phyloP scores from a whole-genome alignment of 2,797 vertebrate species.

The Acipenser ruthenus region DNA sequence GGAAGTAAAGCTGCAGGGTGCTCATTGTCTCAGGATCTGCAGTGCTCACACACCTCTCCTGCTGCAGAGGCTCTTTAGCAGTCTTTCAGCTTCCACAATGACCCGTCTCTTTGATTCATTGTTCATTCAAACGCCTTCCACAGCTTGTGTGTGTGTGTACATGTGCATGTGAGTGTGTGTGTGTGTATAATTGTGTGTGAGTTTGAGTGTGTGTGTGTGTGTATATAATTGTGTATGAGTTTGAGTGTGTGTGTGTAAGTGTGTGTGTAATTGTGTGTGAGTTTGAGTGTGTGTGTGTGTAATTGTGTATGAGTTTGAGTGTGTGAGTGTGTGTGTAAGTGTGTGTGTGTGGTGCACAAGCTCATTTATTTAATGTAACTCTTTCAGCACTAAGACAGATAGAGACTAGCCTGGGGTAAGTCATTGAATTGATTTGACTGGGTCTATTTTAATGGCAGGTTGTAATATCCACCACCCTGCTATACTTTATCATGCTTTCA shows the following conservation, averaged over 20 bases:
- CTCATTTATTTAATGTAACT: too few relatives aligned
- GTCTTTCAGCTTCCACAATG: conserved; percentile 2
- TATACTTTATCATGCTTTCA: too few relatives aligned
- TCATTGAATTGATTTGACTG: too few relatives aligned
- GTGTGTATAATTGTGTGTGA: background rate
- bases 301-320: conserved; percentile 2
- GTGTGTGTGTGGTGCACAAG: background rate
- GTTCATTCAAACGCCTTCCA: too few relatives aligned
- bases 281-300: conserved; percentile 1
- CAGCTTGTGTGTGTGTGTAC: background rate
- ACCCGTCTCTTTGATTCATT: background rate
- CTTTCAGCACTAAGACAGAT: too few relatives aligned
- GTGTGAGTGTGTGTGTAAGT: conserved; percentile 8
- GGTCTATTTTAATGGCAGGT: too few relatives aligned
- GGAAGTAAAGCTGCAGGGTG: background rate
- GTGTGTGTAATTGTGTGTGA: background rate
- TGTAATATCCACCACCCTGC: too few relatives aligned
- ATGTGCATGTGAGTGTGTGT: conserved; percentile 2
- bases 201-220: conserved; percentile 5
- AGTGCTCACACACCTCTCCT: background rate
- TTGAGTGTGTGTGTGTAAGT: conserved; percentile 14
- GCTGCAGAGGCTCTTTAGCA: background rate
- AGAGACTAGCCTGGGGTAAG: too few relatives aligned
- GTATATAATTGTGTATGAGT: conserved; percentile 14
- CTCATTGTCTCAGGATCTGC: background rate